Base-by-base conservation (phyloP, 2,888 invertebrate genomes). In the Lycophotia porphyrea region DNA sequence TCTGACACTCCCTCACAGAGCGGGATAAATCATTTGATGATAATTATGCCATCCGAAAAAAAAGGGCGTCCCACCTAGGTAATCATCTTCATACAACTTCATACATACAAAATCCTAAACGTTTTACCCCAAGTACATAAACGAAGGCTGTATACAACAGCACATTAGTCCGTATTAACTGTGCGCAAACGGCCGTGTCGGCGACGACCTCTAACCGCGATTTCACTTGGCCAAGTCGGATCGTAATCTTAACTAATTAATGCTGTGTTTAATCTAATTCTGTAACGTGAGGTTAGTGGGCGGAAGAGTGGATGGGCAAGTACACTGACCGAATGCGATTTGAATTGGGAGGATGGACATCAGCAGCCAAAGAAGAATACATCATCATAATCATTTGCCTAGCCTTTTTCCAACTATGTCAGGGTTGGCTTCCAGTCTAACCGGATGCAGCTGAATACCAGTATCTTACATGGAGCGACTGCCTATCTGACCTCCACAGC, bases 211-310 rank as follows among this genome's bases (percentile, higher is more conserved):
- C 81, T 81, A 64, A 69, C 78, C 72, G 69, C 84, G 88, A 89
- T 88, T 88, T 88, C 88, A 89, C 88, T 85, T 73, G 84, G 77
- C 84, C 80, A 76, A 68, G 84, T 74, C 36, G 65, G 82, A 88
- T 87, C 79, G 69, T 88, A 86, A 88, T 84, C 88, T 78, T 61
- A 31, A 58, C 72, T 86, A 88, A 88, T 84, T 84, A 85, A 84
- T 84, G 79, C 67, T 76, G 70, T 82, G 78, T 70, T 78, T 68
- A 78, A 77, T 81, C 82, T 77, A 77, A 78, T 81, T 75, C 74
- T 71, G 61, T 60, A 55, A 85, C 55, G 39, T 79, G 55, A 67
- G 78, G 82, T 67, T 81, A 39, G 49, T 66, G 31, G 55, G 64
- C 21, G 44, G 52, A 52, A 76, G 65, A 74, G 24, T 74, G n/a